A percentile compares a stretch with the other conserved stretches of the same genome.
These are phyloP conservation scores for Egretta garzetta DNA, from an alignment of 2,113 vertebrate genomes.

Conservation along the genomic window DNA sequence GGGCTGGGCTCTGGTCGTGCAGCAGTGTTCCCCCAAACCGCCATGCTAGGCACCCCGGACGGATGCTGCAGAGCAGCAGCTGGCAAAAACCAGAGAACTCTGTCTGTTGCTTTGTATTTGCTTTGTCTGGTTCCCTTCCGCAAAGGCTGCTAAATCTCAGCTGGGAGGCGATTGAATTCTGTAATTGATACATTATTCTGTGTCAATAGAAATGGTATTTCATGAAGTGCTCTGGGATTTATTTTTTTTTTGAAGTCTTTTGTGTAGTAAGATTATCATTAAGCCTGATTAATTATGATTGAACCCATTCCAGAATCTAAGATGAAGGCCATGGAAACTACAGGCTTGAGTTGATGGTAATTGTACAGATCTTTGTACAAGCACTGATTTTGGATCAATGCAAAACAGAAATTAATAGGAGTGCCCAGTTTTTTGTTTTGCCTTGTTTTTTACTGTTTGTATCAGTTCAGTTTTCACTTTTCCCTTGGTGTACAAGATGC, in stretches of 20 bases:
- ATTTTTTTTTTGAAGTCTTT: neutral
- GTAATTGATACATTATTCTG: neutral
- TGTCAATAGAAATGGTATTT: neutral
- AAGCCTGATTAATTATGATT: neutral
- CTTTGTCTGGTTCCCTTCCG: neutral
- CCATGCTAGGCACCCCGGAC: accelerated
- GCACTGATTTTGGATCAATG: neutral
- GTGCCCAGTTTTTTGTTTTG: too few relatives aligned
- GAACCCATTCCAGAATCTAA: neutral
- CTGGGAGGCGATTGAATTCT: neutral
- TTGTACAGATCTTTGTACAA: neutral
- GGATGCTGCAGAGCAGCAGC: neutral
- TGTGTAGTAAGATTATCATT: neutral
- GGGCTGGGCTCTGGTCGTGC: neutral
- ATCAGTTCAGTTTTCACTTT: neutral
- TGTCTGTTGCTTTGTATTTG: neutral
- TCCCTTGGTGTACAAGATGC: neutral
- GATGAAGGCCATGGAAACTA: neutral
- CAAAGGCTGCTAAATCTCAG: neutral
- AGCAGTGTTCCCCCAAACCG: accelerated
- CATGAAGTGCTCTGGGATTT: neutral
- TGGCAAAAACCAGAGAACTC: neutral
- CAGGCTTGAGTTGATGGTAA: neutral
- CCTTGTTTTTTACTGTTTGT: neutral
- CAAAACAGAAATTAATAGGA: neutral